A percentile compares a stretch with the other conserved stretches of the same genome.
These are phyloP conservation scores for Drosophila buzzatii DNA, from an alignment of 2,888 invertebrate genomes.

Conservation along the genomic window DNA sequence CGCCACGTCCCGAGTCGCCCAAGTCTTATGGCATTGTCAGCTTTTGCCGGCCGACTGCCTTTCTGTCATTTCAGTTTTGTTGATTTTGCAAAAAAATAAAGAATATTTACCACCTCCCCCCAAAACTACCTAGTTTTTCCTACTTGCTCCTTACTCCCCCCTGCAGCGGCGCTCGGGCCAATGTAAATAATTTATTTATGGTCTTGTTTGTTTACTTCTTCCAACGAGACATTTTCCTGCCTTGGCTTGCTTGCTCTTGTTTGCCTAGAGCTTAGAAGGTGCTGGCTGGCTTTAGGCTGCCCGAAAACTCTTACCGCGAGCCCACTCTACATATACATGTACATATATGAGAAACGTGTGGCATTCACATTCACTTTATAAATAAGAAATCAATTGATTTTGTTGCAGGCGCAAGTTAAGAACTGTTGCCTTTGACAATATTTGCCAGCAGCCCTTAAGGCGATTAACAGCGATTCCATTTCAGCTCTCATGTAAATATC, in stretches of 20 bases:
- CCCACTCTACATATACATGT: background rate
- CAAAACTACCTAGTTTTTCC: slow-evolving; percentile 25
- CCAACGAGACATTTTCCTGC: slow-evolving; percentile 25
- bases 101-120: slow-evolving; percentile 53
- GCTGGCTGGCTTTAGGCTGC: slow-evolving; percentile 42
- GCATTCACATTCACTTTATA: slow-evolving; percentile 66
- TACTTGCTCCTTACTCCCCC: background rate
- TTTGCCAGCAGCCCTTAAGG: slow-evolving; percentile 72
- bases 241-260: slow-evolving; percentile 40
- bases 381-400: slow-evolving; percentile 80
- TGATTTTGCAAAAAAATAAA: slow-evolving; percentile 73
- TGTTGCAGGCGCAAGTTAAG: slow-evolving; percentile 45
- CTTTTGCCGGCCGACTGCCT: slow-evolving; percentile 53
- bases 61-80: slow-evolving; percentile 81
- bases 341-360: slow-evolving; percentile 16
- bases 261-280: slow-evolving; percentile 73
- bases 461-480: slow-evolving; percentile 70
- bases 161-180: slow-evolving; percentile 29
- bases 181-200: slow-evolving; percentile 79
- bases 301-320: slow-evolving; percentile 24
- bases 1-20: slow-evolving; percentile 40
- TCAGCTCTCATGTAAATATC: slow-evolving; percentile 52
- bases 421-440: slow-evolving; percentile 58
- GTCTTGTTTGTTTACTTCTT: slow-evolving; percentile 73
- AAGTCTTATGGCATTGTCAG: slow-evolving; percentile 52